Conservation (phyloP, 1,140 invertebrate genomes). For the Drosophila virilis region DNA sequence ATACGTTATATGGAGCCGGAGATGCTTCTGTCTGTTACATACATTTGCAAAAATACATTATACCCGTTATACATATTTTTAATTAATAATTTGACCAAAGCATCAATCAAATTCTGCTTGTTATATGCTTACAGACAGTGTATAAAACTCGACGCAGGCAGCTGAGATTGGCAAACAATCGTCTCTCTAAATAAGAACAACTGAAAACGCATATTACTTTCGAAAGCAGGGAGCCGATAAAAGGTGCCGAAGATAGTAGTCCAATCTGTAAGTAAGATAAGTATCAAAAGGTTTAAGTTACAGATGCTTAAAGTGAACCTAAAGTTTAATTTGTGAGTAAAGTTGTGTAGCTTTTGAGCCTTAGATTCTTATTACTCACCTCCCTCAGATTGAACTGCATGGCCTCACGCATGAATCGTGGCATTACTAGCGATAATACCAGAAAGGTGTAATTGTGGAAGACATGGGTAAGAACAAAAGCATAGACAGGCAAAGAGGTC, state of each 20-base stretch:
- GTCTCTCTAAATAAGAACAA: constrained; percentile 55
- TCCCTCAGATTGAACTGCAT: constrained; percentile 60
- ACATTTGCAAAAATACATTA: no score
- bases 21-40: no score
- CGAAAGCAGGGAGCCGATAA: constrained; percentile 58
- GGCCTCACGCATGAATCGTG: constrained; percentile 71
- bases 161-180: constrained; percentile 31
- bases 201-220: constrained; percentile 62
- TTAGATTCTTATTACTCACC: constrained; percentile 24
- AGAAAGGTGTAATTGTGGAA: constrained; percentile 72
- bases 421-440: constrained; percentile 54
- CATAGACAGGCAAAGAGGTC: constrained; percentile 52
- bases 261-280: constrained; percentile 39
- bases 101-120: neutral
- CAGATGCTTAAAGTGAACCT: no score
- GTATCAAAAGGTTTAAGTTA: no score
- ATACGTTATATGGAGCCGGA: no score
- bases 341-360: no score
- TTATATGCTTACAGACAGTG: constrained; percentile 52
- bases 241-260: constrained; percentile 59
- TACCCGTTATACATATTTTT: no score
- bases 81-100: no score
- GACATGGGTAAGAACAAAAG: constrained; percentile 72
- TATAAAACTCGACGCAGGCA: constrained; percentile 64
- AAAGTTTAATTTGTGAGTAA: no score